Evolutionary conservation across 2,113 vertebrate genomes (phyloP).

Genomic region (Rhabdomys dilectus): DNA sequence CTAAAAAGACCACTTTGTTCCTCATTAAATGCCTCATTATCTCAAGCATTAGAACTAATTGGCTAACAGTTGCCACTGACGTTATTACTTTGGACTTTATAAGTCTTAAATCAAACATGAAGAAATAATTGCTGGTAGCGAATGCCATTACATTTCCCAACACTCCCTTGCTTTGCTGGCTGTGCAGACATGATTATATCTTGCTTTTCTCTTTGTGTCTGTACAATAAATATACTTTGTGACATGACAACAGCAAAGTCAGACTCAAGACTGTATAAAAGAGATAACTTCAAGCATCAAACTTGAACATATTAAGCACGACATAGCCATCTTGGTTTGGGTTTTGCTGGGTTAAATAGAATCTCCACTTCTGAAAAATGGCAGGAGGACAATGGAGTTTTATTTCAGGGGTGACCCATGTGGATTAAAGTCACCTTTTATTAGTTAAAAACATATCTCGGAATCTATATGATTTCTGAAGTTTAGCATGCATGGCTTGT

Average conservation of each 20-base stretch:
- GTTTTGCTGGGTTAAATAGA: conserved; percentile 30
- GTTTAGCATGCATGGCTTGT: neutral
- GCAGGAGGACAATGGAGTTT: neutral
- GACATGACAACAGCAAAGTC: neutral
- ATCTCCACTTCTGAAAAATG: neutral
- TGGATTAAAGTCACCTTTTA: neutral
- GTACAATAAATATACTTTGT: neutral
- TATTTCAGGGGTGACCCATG: neutral
- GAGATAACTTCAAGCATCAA: neutral
- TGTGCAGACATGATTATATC: neutral
- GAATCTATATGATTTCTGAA: neutral
- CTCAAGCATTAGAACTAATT: neutral
- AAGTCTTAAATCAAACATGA: neutral
- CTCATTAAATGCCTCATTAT: neutral
- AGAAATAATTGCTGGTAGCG: neutral
- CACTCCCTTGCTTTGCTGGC: neutral
- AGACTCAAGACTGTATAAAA: conserved; percentile 21
- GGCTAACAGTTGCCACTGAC: neutral
- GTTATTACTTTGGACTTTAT: neutral
- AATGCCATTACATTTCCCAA: neutral
- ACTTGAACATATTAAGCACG: neutral
- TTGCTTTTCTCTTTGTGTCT: neutral
- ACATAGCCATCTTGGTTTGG: neutral
- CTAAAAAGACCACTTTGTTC: neutral
- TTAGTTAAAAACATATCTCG: neutral